Base-by-base conservation (phyloP, 2,113 vertebrate species). In the Pteropus alecto region DNA sequence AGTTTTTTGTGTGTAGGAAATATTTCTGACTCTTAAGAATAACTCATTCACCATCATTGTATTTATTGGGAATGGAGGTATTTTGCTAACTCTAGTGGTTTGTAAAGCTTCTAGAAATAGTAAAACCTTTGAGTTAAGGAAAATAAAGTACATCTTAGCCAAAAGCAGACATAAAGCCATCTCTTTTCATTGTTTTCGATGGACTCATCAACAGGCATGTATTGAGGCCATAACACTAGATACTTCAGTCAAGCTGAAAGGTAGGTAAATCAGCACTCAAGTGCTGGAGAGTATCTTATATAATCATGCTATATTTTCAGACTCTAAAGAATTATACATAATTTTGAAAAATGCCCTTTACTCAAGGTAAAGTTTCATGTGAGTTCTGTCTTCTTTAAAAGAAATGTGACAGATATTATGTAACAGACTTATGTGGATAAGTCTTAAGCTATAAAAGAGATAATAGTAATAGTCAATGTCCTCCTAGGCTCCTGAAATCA, bases 61-160 rank as follows among this genome's bases (percentile, higher is more conserved):
- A 48, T 94, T 96, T 82, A 82, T 91, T 94, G 90, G 92, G 43
- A 82, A 68, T 90, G 28, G 88, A 94, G 85, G 35, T 74, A 63
- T 95, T 97, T 96, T 94, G 81, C 81, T 95, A 83, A 83, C 85
- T 74, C 93, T 21, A 78, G 94, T 81, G n/a, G 85, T 93, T 96
- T 96, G 35, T 96, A 71, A 46, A 82, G 51, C 92, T 90, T 96
- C 48, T 76, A 67, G 41, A 94, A 96, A 78, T 79, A 83, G 54
- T 85, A 86, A 97, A 92, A 73, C 41, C 89, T 97, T 82, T 90
- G 84, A 65, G 78, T 84, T 92, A 82, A 89, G 46, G 91, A 95
- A 93, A 95, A 95, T 89, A 86, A 96, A 96, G 78, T 93, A 6
- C 46, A 63, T 94, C 82, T 95, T 68, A 83, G 82, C 83, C 68